These are phyloP conservation scores for Allacma fusca DNA, from an alignment of 2,888 invertebrate genomes.

Conservation along the genomic window DNA sequence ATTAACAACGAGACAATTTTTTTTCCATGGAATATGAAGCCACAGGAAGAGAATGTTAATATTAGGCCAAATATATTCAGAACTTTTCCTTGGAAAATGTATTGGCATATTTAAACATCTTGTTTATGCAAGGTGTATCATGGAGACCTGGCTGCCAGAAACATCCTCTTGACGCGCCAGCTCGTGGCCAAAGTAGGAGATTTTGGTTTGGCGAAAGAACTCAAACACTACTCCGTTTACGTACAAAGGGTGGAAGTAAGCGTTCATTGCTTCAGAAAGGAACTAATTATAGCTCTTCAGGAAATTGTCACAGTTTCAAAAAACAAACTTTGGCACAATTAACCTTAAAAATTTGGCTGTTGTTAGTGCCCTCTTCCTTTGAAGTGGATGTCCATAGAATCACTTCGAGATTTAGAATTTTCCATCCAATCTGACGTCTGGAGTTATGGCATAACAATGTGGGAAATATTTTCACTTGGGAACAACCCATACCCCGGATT, in stretches of 20 bases:
- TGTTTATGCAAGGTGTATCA: constrained; percentile 42
- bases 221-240: constrained; percentile 21
- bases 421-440: constrained; percentile 43
- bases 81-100: too few relatives aligned
- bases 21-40: too few relatives aligned
- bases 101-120: too few relatives aligned
- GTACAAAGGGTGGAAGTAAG: constrained; percentile 13
- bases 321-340: too few relatives aligned
- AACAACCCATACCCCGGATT: constrained; percentile 37
- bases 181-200: constrained; percentile 34
- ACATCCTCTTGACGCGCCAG: constrained; percentile 5
- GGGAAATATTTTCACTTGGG: constrained; percentile 43
- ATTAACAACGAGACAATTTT: too few relatives aligned
- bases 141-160: constrained; percentile 37
- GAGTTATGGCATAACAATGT: constrained; percentile 38
- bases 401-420: constrained; percentile 42
- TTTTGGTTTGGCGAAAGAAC: constrained; percentile 18
- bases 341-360: too few relatives aligned
- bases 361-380: constrained; percentile 45
- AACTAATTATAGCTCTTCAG: too few relatives aligned
- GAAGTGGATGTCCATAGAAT: constrained; percentile 47
- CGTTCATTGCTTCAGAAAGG: too few relatives aligned
- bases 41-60: too few relatives aligned
- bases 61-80: too few relatives aligned
- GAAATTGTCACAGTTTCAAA: too few relatives aligned